Evolutionary conservation across 2,113 vertebrate species (phyloP), one percentile per base, ranked within the genome.

Genomic region (Lycaon pictus): DNA sequence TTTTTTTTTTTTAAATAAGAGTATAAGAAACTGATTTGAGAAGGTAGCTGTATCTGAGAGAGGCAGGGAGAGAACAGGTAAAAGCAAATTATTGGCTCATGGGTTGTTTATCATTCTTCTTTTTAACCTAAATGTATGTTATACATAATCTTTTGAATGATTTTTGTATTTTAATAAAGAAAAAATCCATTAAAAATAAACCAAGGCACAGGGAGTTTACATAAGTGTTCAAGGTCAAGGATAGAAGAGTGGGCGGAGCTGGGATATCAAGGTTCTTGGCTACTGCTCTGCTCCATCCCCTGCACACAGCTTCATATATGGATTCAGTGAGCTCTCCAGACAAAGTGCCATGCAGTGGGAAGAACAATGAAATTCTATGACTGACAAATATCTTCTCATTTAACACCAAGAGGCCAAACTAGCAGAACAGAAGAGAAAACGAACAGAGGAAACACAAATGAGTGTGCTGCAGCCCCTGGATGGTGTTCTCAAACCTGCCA

Each of bases 331-430:
- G 29, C 25, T 56, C 77, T 3, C 27, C 9, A 23, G 10, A 63
- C 62, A 62, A 15, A 19, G n/a, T 1, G 43, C 16, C 27, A 0
- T 0, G 7, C 3, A 20, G 5, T 20, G 55, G 35, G 27, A 63
- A 56, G 48, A 56, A 58, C 27, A 43, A 48, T 2, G 43, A 19
- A 11, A 63, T 48, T 7, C 4, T 2, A 29, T 7, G 60, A 20
- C 1, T 8, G 55, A 15, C 90, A 65, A 16, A 5, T 2, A 17
- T n/a, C 62, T 58, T 65, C n/a, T 29, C 0, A 16, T 20, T 90
- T 16, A 51, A 77, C 1, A 12, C 17, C 48, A 37, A 56, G 0
- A 35, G 23, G 17, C 72, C 96, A 84, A 37, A 63, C 4, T 3
- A 27, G n/a, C 69, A 71, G 84, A 63, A 71, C 17, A 19, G 76